phyloP scores from a whole-genome alignment of 2,888 invertebrate species.

The Nasonia oneida region DNA sequence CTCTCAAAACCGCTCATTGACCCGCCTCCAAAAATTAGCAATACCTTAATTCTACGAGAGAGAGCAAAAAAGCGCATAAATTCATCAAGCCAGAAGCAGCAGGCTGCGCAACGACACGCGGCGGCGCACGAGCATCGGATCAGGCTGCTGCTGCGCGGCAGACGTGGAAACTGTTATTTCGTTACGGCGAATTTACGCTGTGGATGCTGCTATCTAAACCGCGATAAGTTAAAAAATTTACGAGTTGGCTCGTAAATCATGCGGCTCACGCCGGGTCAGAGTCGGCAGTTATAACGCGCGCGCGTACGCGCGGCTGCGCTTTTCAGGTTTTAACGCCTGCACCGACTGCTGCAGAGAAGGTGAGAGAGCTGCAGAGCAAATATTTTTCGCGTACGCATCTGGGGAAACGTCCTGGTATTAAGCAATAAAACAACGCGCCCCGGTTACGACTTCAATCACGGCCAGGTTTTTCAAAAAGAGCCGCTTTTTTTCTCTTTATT shows the following conservation, averaged over 20 bases:
- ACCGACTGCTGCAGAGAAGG: slow-evolving; percentile 26
- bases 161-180: slow-evolving; percentile 63
- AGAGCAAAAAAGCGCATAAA: slow-evolving; percentile 46
- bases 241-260: slow-evolving; percentile 73
- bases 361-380: slow-evolving; percentile 35
- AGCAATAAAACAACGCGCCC: slow-evolving; percentile 54
- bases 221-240: slow-evolving; percentile 75
- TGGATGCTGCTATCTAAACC: slow-evolving; percentile 72
- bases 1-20: no score
- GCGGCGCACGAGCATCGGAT: not conserved
- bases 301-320: slow-evolving; percentile 63
- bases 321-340: slow-evolving; percentile 67
- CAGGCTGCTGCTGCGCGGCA: slow-evolving; percentile 27
- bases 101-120: not conserved
- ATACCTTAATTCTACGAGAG: slow-evolving; percentile 29
- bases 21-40: not conserved
- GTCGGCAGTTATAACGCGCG: slow-evolving; percentile 41
- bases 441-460: slow-evolving; percentile 54
- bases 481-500: slow-evolving; percentile 24
- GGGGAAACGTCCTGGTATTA: slow-evolving; percentile 44
- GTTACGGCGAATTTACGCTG: slow-evolving; percentile 69
- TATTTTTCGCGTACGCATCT: slow-evolving; percentile 52
- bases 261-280: slow-evolving; percentile 54
- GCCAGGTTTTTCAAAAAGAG: slow-evolving; percentile 26
- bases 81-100: slow-evolving; percentile 52